Evolutionary conservation across 2,113 vertebrate genomes (phyloP).

Genomic region (Periophthalmus modestus): DNA sequence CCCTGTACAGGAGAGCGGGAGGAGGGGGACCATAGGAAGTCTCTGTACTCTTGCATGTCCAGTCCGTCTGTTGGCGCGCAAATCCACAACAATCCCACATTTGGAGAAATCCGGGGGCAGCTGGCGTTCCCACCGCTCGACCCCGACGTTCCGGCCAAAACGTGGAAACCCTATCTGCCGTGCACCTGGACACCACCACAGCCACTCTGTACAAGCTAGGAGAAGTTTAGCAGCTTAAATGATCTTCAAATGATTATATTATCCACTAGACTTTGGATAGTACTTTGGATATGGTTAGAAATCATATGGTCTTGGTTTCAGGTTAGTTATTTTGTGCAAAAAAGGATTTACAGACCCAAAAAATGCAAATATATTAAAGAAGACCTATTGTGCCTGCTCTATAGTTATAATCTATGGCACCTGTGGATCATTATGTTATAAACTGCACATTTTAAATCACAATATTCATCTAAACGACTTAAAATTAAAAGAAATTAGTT

Average conservation of each 20-base stretch:
- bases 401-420: too few species aligned
- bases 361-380: background rate
- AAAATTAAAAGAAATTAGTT: too few species aligned
- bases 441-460: too few species aligned
- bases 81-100: constrained; percentile 78
- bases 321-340: too few species aligned
- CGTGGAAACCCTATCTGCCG: constrained; percentile 82
- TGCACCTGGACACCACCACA: constrained; percentile 87
- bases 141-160: constrained; percentile 73
- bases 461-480: too few species aligned
- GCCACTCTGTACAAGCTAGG: constrained; percentile 80
- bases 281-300: too few species aligned
- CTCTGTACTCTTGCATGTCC: constrained; percentile 75
- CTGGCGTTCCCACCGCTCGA: constrained; percentile 82
- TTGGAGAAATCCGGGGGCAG: constrained; percentile 81
- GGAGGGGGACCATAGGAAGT: background rate
- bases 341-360: background rate
- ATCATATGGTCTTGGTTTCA: too few species aligned
- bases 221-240: constrained; percentile 1
- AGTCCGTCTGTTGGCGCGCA: constrained; percentile 73
- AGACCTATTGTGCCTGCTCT: too few species aligned
- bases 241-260: too few species aligned
- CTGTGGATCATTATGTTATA: too few species aligned
- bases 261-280: too few species aligned
- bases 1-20: background rate